A percentile compares a stretch with the other conserved stretches of the same genome.
phyloP scores from a whole-genome alignment of 2,797 vertebrate genomes.

The Fistularia commersonii region DNA sequence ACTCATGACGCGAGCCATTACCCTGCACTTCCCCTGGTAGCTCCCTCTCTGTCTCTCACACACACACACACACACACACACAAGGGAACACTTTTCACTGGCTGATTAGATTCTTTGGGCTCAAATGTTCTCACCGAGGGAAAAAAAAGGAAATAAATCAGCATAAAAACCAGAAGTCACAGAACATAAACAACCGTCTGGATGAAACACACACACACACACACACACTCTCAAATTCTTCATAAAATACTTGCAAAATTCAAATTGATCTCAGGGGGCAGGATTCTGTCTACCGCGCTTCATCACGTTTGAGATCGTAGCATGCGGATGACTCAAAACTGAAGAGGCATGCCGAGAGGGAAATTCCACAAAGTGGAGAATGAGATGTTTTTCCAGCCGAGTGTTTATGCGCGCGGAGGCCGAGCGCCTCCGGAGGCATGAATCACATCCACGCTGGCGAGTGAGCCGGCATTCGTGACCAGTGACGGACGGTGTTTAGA shows the following conservation, averaged over 20 bases:
- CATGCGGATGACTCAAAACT: neutral
- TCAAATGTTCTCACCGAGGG: constrained; percentile 6
- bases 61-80: too few species aligned
- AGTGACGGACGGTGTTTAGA: too few species aligned
- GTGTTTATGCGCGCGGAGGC: neutral
- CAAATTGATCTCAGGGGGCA: neutral
- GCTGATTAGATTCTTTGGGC: too few species aligned
- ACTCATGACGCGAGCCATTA: too few species aligned
- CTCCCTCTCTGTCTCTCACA: too few species aligned
- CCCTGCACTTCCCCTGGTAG: too few species aligned
- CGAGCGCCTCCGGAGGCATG: constrained; percentile 1
- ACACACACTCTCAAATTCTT: too few species aligned
- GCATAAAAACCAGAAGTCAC: constrained; percentile 14
- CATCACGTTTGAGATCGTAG: too few species aligned
- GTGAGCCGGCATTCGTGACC: too few species aligned
- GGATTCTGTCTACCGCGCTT: too few species aligned
- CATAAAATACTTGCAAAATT: too few species aligned
- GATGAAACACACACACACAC: constrained; percentile 1
- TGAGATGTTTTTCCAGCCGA: constrained; percentile 3
- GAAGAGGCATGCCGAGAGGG: neutral
- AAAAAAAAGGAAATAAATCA: constrained; percentile 12
- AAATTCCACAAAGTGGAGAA: constrained; percentile 4
- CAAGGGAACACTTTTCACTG: too few species aligned
- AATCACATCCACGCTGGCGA: neutral
- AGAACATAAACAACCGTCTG: constrained; percentile 9